Evolutionary conservation across 2,888 invertebrate species (phyloP).

Genomic region (Exephanes ischioxanthus): DNA sequence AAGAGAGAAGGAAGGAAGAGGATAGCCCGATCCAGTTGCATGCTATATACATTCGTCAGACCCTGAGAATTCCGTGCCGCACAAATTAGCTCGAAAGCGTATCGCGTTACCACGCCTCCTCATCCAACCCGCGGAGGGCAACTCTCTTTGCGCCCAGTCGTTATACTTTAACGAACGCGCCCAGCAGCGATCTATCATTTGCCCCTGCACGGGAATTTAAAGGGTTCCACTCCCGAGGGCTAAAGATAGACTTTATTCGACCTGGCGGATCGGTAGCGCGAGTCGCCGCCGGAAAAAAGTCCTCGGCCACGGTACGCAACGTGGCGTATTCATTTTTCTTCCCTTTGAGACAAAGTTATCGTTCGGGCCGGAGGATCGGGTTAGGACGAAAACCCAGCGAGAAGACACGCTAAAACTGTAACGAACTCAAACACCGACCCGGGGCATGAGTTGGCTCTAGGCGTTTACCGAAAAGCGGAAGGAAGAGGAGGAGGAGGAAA

Average conservation of each 20-base stretch:
- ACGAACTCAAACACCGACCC: constrained; percentile 4
- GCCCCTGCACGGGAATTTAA: constrained; percentile 13
- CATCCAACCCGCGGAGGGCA: neutral
- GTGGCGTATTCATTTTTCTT: neutral
- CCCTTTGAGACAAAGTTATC: neutral
- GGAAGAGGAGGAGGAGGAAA: neutral
- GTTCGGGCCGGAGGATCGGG: neutral
- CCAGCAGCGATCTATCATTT: constrained; percentile 24
- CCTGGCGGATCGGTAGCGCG: neutral
- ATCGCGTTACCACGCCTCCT: constrained; percentile 48
- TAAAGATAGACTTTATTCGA: constrained; percentile 10
- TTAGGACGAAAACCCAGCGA: neutral
- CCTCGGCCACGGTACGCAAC: neutral
- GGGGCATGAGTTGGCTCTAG: neutral
- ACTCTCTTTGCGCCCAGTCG: constrained; percentile 12
- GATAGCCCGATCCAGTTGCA: neutral
- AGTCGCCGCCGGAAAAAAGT: neutral
- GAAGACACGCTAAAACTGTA: constrained; percentile 1
- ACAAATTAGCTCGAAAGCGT: constrained; percentile 51
- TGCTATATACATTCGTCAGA: constrained; percentile 8
- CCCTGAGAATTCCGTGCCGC: constrained; percentile 30
- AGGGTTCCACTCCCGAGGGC: neutral
- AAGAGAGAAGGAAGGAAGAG: constrained; percentile 22
- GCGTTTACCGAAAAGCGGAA: neutral
- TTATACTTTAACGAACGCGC: constrained; percentile 15